Evolutionary conservation across 2,888 invertebrate genomes (phyloP).

Genomic region (Mesorhabditis belari): DNA sequence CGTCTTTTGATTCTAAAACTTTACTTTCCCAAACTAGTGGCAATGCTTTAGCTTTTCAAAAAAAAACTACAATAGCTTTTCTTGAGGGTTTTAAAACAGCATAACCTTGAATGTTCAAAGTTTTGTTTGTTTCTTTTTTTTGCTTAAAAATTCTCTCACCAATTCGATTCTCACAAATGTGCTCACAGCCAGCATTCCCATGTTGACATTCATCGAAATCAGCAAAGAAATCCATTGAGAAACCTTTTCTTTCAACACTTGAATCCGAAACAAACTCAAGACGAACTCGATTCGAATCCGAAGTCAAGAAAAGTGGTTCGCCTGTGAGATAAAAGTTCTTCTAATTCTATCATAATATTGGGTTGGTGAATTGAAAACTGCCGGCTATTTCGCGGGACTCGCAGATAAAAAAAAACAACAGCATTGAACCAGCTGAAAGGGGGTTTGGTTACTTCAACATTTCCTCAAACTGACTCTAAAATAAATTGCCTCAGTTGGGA

Average conservation of each 20-base stretch:
- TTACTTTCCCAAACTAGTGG: no score
- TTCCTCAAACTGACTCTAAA: no score
- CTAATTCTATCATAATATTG: neutral
- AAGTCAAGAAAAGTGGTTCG: constrained; percentile 68
- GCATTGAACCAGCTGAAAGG: no score
- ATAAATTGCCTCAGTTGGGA: no score
- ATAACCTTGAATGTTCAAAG: neutral
- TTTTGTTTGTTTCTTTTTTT: neutral
- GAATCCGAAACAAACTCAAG: constrained; percentile 90
- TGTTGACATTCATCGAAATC: constrained; percentile 93
- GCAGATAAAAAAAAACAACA: no score
- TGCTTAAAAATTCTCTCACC: constrained; percentile 13
- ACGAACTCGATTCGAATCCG: constrained; percentile 80
- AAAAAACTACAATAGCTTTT: no score
- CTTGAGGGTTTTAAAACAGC: no score
- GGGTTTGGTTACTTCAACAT: no score
- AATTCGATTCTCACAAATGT: constrained; percentile 61
- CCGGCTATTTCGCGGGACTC: no score
- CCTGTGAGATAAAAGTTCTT: constrained; percentile 6
- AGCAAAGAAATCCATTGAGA: constrained; percentile 85
- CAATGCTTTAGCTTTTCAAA: neutral
- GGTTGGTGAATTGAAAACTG: no score
- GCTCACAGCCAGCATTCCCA: constrained; percentile 93
- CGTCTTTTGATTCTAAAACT: neutral
- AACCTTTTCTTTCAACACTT: constrained; percentile 80